Conservation (phyloP, 2,888 invertebrate species). For the Lucinisca nassula region DNA sequence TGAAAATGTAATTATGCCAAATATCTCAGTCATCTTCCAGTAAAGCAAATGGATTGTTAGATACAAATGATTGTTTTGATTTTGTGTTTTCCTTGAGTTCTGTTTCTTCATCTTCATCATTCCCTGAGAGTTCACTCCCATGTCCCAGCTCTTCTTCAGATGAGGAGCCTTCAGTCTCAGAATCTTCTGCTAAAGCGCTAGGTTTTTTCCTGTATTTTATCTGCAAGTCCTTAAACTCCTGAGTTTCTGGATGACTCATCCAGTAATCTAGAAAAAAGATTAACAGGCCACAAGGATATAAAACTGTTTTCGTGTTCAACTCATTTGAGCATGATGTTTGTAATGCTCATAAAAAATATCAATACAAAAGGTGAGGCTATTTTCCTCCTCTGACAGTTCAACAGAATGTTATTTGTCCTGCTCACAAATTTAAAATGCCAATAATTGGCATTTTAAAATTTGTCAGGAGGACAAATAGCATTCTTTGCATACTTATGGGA, state of each 20-base stretch:
- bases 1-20: no score
- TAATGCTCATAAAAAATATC: no score
- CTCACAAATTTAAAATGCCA: no score
- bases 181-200: constrained; percentile 89
- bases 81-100: constrained; percentile 56
- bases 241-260: constrained; percentile 89
- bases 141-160: constrained; percentile 75
- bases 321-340: no score
- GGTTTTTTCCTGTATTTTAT: constrained; percentile 80
- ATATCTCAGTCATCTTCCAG: constrained; percentile 31
- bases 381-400: no score
- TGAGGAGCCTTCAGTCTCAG: constrained; percentile 34
- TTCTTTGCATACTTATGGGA: no score
- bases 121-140: constrained; percentile 71
- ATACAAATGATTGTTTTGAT: constrained; percentile 3
- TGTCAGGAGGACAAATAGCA: no score
- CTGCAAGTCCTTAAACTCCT: constrained; percentile 90
- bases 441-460: no score
- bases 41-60: constrained; percentile 50
- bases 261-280: constrained; percentile 90
- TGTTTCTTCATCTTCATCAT: constrained; percentile 81
- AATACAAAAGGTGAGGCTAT: no score
- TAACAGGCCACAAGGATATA: no score
- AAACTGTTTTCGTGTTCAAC: no score
- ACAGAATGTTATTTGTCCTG: no score